phyloP scores from a whole-genome alignment of 2,113 vertebrate genomes.

The Agelaius tricolor region DNA sequence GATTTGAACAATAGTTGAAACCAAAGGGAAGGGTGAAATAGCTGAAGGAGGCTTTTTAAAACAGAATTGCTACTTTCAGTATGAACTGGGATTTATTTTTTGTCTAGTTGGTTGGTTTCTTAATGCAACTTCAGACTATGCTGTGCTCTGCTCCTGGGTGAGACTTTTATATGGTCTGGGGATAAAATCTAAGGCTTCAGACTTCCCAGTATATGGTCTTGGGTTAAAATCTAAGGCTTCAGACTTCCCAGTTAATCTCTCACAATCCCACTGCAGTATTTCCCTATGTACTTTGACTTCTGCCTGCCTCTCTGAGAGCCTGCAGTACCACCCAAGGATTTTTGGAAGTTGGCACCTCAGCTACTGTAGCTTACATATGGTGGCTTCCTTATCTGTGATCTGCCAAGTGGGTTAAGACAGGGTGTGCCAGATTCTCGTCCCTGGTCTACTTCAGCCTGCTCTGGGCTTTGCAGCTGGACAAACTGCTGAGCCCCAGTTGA shows the following conservation, averaged over 20 bases:
- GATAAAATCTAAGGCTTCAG: neutral
- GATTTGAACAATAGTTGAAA: neutral
- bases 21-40: neutral
- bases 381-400: rapidly evolving
- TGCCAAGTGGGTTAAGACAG: neutral
- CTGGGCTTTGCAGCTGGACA: neutral
- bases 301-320: neutral
- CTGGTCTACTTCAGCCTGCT: neutral
- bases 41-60: neutral
- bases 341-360: neutral
- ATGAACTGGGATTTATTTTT: neutral
- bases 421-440: neutral
- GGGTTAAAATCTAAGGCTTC: neutral
- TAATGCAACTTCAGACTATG: neutral
- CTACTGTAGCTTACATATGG: neutral
- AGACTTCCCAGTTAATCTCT: neutral
- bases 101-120: neutral
- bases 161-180: neutral
- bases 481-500: neutral
- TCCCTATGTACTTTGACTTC: neutral
- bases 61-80: neutral
- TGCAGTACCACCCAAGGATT: neutral
- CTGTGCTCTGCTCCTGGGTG: neutral
- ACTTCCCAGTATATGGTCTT: neutral
- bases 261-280: neutral